phyloP scores from a whole-genome alignment of 2,113 vertebrate species.

The Ciconia boyciana region DNA sequence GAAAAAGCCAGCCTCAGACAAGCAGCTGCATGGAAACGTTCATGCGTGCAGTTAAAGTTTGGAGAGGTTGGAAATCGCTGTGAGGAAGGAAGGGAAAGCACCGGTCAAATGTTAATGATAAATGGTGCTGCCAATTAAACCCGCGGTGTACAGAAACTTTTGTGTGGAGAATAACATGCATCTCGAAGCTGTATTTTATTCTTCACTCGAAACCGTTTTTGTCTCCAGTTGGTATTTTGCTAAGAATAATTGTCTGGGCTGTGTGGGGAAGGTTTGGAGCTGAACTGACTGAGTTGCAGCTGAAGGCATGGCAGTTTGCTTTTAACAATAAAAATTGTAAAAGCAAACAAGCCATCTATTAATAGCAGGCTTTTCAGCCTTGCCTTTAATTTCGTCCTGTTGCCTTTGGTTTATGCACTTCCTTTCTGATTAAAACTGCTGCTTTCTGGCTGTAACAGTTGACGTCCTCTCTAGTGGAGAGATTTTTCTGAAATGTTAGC shows the following conservation, averaged over 20 bases:
- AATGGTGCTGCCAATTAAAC: background rate
- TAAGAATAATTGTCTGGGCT: background rate
- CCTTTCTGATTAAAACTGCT: background rate
- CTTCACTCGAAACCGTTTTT: background rate
- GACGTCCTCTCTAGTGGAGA: background rate
- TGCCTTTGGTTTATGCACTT: conserved; percentile 16
- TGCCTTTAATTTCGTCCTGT: conserved; percentile 5
- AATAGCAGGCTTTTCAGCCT: conserved; percentile 3
- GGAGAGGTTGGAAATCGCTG: background rate
- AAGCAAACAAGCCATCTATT: background rate
- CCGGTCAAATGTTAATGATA: background rate
- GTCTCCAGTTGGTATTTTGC: background rate
- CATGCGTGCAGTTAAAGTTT: background rate
- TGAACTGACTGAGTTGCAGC: background rate
- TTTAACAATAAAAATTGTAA: background rate
- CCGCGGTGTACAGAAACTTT: background rate
- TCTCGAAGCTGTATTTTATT: background rate
- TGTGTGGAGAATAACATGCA: rapidly evolving
- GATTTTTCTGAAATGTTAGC: background rate
- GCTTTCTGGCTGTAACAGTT: background rate
- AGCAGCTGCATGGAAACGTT: background rate
- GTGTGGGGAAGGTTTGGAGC: background rate
- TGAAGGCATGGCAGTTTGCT: background rate
- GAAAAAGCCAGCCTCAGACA: background rate
- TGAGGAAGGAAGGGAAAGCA: background rate